These are phyloP conservation scores for Ondatra zibethicus DNA, from an alignment of 2,113 vertebrate genomes.

Conservation along the genomic window DNA sequence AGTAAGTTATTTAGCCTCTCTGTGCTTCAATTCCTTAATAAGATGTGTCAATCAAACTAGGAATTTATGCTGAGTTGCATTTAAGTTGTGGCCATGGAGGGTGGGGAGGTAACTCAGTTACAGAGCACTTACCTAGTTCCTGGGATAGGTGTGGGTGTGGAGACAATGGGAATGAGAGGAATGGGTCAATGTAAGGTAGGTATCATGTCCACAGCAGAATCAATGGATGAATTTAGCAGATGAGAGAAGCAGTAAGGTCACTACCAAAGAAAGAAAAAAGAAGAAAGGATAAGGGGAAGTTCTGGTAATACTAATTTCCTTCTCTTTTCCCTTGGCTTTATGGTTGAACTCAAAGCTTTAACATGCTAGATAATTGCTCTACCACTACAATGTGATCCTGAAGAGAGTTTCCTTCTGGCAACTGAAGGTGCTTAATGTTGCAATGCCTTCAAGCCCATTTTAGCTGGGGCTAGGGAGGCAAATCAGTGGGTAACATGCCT, in stretches of 20 bases:
- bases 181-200: not conserved
- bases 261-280: not conserved
- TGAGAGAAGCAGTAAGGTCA: not conserved
- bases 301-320: not conserved
- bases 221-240: not conserved
- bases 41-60: not conserved
- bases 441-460: slow-evolving; percentile 57
- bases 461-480: not conserved
- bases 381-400: not conserved
- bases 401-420: not conserved
- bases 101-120: too few relatives aligned
- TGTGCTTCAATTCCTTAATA: not conserved
- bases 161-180: not conserved
- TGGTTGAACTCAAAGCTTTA: not conserved
- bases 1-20: not conserved
- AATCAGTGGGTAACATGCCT: not conserved
- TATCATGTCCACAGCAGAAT: not conserved
- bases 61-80: not conserved
- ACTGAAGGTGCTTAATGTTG: slow-evolving; percentile 59
- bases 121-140: not conserved
- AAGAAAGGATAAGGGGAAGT: not conserved
- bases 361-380: not conserved
- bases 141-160: not conserved
- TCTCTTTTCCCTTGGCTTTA: too few relatives aligned
- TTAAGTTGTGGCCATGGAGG: not conserved